Evolutionary conservation across 2,888 invertebrate genomes (phyloP).

Genomic region (Lochmaea crataegi): DNA sequence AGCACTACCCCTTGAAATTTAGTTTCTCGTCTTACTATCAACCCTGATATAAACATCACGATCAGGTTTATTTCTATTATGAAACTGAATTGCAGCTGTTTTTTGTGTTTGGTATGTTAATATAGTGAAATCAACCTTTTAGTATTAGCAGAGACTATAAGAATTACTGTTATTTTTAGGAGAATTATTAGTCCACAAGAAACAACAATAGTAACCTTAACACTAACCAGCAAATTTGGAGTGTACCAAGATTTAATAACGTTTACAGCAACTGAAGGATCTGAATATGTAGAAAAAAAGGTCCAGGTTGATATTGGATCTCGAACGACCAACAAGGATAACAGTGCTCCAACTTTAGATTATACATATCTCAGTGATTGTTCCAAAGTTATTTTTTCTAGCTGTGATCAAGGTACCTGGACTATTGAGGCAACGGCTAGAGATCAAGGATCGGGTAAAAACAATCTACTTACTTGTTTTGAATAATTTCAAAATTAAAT

Average conservation of each 20-base stretch:
- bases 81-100: too few relatives aligned
- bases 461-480: background rate
- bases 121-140: background rate
- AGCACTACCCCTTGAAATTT: too few relatives aligned
- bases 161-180: slow-evolving; percentile 40
- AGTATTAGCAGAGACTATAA: background rate
- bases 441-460: slow-evolving; percentile 73
- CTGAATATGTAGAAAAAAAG: slow-evolving; percentile 62
- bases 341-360: slow-evolving; percentile 54
- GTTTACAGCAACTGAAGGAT: slow-evolving; percentile 68
- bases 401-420: slow-evolving; percentile 77
- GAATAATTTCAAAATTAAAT: background rate
- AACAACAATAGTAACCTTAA: slow-evolving; percentile 68
- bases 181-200: slow-evolving; percentile 65
- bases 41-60: too few relatives aligned
- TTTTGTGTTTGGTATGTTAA: too few relatives aligned
- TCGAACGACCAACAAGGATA: slow-evolving; percentile 49
- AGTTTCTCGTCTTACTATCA: too few relatives aligned
- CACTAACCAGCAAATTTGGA: slow-evolving; percentile 52
- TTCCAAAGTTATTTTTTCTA: slow-evolving; percentile 61
- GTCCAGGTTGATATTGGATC: slow-evolving; percentile 63
- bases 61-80: too few relatives aligned
- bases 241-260: slow-evolving; percentile 72
- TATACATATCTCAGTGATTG: slow-evolving; percentile 65
- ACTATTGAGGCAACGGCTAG: slow-evolving; percentile 75